These are phyloP conservation scores for Drosophila murphyi DNA, from an alignment of 1,140 invertebrate genomes.

Conservation along the genomic window DNA sequence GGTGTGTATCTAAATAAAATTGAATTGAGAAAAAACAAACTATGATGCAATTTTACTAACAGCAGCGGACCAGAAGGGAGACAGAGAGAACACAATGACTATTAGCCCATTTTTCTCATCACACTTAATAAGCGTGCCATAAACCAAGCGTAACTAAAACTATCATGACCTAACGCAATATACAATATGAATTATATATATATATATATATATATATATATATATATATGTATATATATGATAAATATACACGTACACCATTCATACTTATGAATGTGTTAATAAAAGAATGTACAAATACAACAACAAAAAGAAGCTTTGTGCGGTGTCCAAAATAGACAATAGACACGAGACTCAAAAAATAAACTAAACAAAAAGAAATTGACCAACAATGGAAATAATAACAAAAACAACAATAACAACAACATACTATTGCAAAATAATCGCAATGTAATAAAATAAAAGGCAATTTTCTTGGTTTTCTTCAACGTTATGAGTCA, in stretches of 20 bases:
- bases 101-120: background rate
- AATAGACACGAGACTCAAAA: conserved; percentile 9
- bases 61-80: too few species aligned
- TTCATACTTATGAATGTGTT: conserved; percentile 12
- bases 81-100: background rate
- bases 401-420: conserved; percentile 11
- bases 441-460: too few species aligned
- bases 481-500: too few species aligned
- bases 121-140: conserved; percentile 14
- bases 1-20: too few species aligned
- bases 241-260: background rate
- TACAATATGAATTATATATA: background rate
- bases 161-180: conserved; percentile 66
- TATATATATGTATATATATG: background rate
- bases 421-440: conserved; percentile 27
- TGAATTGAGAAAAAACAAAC: too few species aligned
- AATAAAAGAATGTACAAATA: conserved; percentile 3
- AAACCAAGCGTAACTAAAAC: conserved; percentile 36
- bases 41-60: background rate
- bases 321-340: background rate
- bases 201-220: background rate
- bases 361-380: conserved; percentile 31
- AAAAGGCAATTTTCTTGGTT: too few species aligned
- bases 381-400: background rate
- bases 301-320: background rate